phyloP scores from a whole-genome alignment of 2,888 invertebrate genomes.

The Cephus pulcher region DNA sequence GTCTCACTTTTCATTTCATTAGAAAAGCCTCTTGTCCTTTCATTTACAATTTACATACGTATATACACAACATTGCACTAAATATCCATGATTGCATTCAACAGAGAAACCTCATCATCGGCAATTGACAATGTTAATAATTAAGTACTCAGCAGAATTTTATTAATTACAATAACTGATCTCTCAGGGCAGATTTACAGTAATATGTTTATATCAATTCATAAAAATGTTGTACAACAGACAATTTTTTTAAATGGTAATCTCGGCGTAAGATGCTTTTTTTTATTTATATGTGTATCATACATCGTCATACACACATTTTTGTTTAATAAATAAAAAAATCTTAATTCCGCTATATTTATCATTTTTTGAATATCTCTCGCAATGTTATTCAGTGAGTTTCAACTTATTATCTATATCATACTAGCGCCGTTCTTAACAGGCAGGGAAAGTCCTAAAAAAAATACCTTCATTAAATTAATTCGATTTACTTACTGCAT shows the following conservation, averaged over 20 bases:
- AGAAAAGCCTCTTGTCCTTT: too few relatives aligned
- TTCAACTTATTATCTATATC: not conserved
- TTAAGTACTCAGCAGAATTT: too few relatives aligned
- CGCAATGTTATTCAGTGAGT: not conserved
- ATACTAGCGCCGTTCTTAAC: slow-evolving; percentile 25
- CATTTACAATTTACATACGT: too few relatives aligned
- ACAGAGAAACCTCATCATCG: too few relatives aligned
- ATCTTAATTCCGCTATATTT: not conserved
- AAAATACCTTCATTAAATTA: not conserved
- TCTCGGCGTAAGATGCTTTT: not conserved
- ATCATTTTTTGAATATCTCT: not conserved
- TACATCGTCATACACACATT: not conserved
- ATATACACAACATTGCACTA: not conserved
- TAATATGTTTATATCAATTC: not conserved
- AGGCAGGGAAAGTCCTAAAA: slow-evolving; percentile 50
- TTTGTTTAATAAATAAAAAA: not conserved
- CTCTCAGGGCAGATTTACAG: not conserved
- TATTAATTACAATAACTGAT: too few relatives aligned
- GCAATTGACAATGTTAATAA: too few relatives aligned
- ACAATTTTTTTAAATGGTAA: not conserved
- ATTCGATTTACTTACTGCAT: not conserved
- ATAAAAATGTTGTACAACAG: not conserved
- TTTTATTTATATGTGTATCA: not conserved
- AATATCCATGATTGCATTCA: too few relatives aligned
- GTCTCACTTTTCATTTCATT: too few relatives aligned